These are phyloP conservation scores for Varanus salvator DNA, from an alignment of 2,113 vertebrate species.

Conservation along the genomic window DNA sequence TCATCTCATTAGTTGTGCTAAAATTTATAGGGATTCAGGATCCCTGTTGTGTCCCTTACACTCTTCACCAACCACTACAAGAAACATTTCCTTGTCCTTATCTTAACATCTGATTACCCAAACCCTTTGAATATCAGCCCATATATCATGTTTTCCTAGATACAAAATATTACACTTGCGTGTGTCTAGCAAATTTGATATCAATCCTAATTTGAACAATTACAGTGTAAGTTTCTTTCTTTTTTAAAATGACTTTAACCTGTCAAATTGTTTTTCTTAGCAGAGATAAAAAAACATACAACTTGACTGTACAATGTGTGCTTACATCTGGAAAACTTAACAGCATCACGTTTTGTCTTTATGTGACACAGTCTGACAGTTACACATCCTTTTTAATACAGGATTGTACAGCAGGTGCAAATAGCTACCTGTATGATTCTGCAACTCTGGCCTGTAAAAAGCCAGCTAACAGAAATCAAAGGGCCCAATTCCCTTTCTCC, in stretches of 20 bases:
- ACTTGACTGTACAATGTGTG: slow-evolving; percentile 19
- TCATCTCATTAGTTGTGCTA: not conserved
- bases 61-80: not conserved
- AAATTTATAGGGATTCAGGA: not conserved
- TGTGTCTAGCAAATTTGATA: slow-evolving; percentile 27
- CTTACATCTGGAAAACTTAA: slow-evolving; percentile 66
- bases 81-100: not conserved
- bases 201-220: slow-evolving; percentile 31
- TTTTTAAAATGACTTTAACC: slow-evolving; percentile 57
- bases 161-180: slow-evolving; percentile 21
- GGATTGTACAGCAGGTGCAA: slow-evolving; percentile 4
- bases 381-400: slow-evolving; percentile 45
- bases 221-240: slow-evolving; percentile 44
- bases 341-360: slow-evolving; percentile 15
- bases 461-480: slow-evolving; percentile 30
- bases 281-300: slow-evolving; percentile 63
- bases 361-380: slow-evolving; percentile 46
- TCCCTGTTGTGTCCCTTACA: not conserved
- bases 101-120: not conserved
- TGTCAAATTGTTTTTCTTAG: slow-evolving; percentile 52
- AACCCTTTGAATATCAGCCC: slow-evolving; percentile 1
- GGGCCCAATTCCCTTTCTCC: not conserved
- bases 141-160: not conserved
- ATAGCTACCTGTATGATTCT: slow-evolving; percentile 29
- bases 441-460: slow-evolving; percentile 23